phyloP scores from a whole-genome alignment of 2,888 invertebrate genomes.

The Cosmopolites sordidus region DNA sequence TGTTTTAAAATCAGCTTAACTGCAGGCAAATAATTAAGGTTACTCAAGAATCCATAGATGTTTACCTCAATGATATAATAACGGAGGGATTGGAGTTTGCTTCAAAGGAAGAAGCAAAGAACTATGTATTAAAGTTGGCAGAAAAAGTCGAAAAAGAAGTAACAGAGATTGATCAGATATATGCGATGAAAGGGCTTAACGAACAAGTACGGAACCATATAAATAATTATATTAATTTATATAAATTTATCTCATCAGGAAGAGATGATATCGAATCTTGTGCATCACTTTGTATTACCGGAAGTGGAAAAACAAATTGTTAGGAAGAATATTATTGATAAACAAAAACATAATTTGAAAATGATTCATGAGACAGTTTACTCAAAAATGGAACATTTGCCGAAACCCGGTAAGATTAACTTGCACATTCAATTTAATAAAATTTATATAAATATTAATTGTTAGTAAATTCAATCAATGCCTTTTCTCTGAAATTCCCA shows the following conservation, averaged over 20 bases:
- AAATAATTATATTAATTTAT: too few relatives aligned
- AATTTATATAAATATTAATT: too few relatives aligned
- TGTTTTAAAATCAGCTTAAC: neutral
- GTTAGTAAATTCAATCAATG: too few relatives aligned
- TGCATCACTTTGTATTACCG: constrained; percentile 58
- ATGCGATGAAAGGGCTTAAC: constrained; percentile 16
- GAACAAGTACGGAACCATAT: too few relatives aligned
- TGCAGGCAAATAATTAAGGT: constrained; percentile 50
- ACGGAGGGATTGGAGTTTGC: constrained; percentile 57
- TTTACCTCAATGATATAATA: constrained; percentile 61
- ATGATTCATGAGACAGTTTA: constrained; percentile 47
- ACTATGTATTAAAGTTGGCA: constrained; percentile 54
- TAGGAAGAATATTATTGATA: constrained; percentile 43
- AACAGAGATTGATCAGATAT: constrained; percentile 34
- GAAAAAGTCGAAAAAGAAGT: constrained; percentile 56
- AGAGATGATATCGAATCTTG: constrained; percentile 55
- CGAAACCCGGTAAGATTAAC: constrained; percentile 26
- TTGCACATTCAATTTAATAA: too few relatives aligned
- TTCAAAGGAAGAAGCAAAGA: constrained; percentile 54
- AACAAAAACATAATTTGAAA: constrained; percentile 45
- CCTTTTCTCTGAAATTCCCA: too few relatives aligned
- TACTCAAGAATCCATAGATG: constrained; percentile 58
- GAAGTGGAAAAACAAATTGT: constrained; percentile 51
- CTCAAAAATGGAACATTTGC: constrained; percentile 30
- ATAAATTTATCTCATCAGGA: too few relatives aligned